phyloP scores from a whole-genome alignment of 2,888 invertebrate species.

The Eurytoma adleriae region DNA sequence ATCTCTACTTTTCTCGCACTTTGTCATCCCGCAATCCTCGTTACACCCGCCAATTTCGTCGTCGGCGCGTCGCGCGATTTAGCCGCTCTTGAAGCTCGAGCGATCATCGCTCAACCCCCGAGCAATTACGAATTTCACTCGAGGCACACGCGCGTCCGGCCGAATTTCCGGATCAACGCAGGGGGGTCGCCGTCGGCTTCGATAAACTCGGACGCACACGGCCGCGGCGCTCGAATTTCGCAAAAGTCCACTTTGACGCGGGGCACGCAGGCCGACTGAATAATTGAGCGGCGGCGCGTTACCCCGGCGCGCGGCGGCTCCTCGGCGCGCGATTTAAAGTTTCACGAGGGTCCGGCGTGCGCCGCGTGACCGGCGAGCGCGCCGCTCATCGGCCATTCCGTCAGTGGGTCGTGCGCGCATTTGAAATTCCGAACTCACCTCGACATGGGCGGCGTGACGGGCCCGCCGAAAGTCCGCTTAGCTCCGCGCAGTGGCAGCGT shows the following conservation, averaged over 20 bases:
- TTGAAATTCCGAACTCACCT: conserved; percentile 30
- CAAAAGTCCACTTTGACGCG: not conserved
- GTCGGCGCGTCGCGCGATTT: no score
- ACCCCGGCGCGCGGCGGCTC: not conserved
- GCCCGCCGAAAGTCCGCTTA: conserved; percentile 3
- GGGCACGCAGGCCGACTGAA: not conserved
- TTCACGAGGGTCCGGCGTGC: not conserved
- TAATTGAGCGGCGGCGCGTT: not conserved
- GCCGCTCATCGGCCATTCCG: not conserved
- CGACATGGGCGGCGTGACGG: not conserved
- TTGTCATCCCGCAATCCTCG: no score
- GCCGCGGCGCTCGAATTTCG: no score
- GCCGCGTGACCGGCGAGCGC: not conserved
- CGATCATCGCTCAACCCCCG: no score
- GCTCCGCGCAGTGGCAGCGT: not conserved
- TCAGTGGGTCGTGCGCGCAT: conserved; percentile 3
- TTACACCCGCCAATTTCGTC: no score
- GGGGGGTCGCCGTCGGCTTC: no score
- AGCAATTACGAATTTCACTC: no score
- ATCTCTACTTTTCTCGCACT: no score
- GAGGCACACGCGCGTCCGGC: no score
- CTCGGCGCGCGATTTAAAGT: not conserved
- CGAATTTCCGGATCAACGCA: no score
- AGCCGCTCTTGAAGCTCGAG: no score
- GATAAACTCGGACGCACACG: no score